Evolutionary conservation across 2,113 vertebrate species (phyloP).

Genomic region (Laticauda colubrina): DNA sequence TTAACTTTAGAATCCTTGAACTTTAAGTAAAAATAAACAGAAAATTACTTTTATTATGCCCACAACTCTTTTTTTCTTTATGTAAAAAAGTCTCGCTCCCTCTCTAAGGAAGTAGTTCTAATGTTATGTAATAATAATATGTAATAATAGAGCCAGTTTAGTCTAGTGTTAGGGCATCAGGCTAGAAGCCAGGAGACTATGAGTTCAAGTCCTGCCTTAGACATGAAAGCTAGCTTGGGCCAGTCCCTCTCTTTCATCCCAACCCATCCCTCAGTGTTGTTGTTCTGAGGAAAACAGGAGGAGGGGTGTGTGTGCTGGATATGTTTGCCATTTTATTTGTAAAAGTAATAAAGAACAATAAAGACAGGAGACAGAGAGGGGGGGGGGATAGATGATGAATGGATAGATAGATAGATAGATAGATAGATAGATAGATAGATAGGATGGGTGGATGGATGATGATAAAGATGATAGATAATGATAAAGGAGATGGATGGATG

Average conservation of each 20-base stretch:
- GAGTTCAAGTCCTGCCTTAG: background rate
- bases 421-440: too few species aligned
- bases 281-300: background rate
- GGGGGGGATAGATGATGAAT: background rate
- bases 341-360: background rate
- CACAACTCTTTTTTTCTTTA: background rate
- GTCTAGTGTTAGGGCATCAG: background rate
- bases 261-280: background rate
- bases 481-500: too few species aligned
- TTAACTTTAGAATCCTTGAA: background rate
- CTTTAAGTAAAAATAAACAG: conserved; percentile 4
- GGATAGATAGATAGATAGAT: too few species aligned
- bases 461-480: too few species aligned
- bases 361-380: background rate
- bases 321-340: background rate
- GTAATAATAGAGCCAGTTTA: background rate
- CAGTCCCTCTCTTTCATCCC: background rate
- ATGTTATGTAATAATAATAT: background rate
- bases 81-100: background rate
- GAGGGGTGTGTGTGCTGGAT: background rate
- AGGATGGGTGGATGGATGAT: too few species aligned
- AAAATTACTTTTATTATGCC: background rate
- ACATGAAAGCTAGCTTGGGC: background rate
- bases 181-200: background rate
- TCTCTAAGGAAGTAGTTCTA: background rate